These are phyloP conservation scores for Bilobella aurantiaca DNA, from an alignment of 1,140 invertebrate genomes.

Conservation along the genomic window DNA sequence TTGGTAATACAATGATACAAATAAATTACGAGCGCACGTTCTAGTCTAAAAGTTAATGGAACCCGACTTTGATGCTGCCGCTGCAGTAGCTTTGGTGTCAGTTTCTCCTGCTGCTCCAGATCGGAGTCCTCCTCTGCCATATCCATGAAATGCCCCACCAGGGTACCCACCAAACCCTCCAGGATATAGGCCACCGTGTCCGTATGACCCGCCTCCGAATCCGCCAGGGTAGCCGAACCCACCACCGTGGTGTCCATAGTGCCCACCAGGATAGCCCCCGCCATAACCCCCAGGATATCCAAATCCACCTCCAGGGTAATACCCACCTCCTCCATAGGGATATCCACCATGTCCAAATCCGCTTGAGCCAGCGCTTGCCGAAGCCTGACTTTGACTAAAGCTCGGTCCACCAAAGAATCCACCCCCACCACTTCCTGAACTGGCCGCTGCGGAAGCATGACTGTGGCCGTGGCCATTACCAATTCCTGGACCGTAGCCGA, in stretches of 20 bases:
- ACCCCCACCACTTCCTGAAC: neutral
- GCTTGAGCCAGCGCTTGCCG: neutral
- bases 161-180: neutral
- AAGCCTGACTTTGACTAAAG: neutral
- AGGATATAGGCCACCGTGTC: neutral
- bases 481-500: neutral
- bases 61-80: neutral
- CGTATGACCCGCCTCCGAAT: no score
- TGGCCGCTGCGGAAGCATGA: neutral
- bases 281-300: neutral
- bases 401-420: neutral
- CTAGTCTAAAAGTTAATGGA: neutral
- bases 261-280: neutral
- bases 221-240: neutral
- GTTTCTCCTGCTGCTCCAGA: neutral
- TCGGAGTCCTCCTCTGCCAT: neutral
- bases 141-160: neutral
- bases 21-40: no score
- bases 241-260: neutral
- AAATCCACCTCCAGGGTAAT: neutral
- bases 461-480: neutral
- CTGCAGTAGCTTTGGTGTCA: neutral
- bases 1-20: no score
- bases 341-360: slow-evolving; percentile 2
- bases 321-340: neutral